phyloP scores from a whole-genome alignment of 2,888 invertebrate species.

The Dynastes maya region DNA sequence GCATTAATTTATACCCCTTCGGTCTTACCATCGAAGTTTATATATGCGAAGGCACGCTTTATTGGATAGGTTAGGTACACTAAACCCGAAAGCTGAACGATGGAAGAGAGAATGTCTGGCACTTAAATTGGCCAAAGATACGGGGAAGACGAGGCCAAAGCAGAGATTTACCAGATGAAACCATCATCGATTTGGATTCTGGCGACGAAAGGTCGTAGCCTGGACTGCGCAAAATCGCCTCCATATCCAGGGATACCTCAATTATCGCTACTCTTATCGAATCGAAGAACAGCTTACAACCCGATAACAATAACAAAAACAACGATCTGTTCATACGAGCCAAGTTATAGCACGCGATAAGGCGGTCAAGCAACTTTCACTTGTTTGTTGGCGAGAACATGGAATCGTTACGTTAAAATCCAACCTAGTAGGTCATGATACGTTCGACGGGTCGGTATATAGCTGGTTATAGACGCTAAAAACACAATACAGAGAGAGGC shows the following conservation, averaged over 20 bases:
- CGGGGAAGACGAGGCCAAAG: conserved; percentile 30
- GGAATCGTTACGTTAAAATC: conserved; percentile 38
- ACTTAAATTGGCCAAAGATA: conserved; percentile 54
- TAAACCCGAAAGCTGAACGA: background rate
- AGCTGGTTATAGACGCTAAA: background rate
- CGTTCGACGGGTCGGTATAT: conserved; percentile 39
- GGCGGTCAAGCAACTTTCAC: conserved; percentile 57
- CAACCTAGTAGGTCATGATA: conserved; percentile 40
- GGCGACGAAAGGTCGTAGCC: conserved; percentile 24
- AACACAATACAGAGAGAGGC: background rate
- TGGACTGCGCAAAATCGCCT: conserved; percentile 48
- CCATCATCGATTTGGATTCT: conserved; percentile 57
- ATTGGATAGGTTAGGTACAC: background rate
- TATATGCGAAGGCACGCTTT: conserved; percentile 26
- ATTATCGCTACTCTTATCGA: conserved; percentile 50
- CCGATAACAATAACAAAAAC: conserved; percentile 18
- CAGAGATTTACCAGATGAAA: conserved; percentile 53
- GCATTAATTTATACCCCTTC: conserved; percentile 5
- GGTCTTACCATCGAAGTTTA: background rate
- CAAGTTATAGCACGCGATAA: background rate
- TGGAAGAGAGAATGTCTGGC: conserved; percentile 34
- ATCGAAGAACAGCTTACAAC: conserved; percentile 49
- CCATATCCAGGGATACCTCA: conserved; percentile 57
- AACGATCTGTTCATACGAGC: background rate
- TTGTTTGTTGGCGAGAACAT: conserved; percentile 36